A percentile compares a stretch with the other conserved stretches of the same genome.
Evolutionary conservation across 2,113 vertebrate species (phyloP).

Genomic region (Forbesichthys agassizii): DNA sequence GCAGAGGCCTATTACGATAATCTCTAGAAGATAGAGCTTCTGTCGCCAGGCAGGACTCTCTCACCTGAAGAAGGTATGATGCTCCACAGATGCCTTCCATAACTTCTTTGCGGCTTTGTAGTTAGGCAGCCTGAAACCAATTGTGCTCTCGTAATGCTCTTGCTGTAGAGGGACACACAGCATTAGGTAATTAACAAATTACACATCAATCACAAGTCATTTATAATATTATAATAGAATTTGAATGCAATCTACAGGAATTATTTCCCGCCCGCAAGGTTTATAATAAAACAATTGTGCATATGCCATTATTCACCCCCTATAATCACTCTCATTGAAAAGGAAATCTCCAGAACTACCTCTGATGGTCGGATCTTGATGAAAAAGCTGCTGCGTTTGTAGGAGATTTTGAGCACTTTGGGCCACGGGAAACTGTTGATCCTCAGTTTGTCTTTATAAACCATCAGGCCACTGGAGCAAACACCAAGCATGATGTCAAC

Average conservation of each 20-base stretch:
- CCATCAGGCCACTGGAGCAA: slow-evolving; percentile 91
- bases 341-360: slow-evolving; percentile 65
- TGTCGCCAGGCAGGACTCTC: slow-evolving; percentile 26
- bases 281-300: too few species aligned
- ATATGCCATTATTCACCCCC: too few species aligned
- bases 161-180: slow-evolving; percentile 67
- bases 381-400: slow-evolving; percentile 95
- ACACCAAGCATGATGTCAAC: slow-evolving; percentile 94
- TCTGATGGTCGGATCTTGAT: slow-evolving; percentile 93
- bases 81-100: slow-evolving; percentile 96
- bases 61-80: slow-evolving; percentile 98
- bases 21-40: slow-evolving; percentile 30
- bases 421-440: slow-evolving; percentile 96
- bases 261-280: too few species aligned
- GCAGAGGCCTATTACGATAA: slow-evolving; percentile 44
- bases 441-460: slow-evolving; percentile 95
- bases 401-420: slow-evolving; percentile 96
- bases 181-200: too few species aligned
- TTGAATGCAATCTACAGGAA: too few species aligned
- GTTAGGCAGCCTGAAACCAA: slow-evolving; percentile 93
- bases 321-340: neutral
- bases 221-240: too few species aligned
- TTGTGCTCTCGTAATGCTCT: slow-evolving; percentile 92
- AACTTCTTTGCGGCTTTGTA: slow-evolving; percentile 95
- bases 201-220: too few species aligned